Evolutionary conservation across 2,113 vertebrate species (phyloP).

Genomic region (Prinia subflava): DNA sequence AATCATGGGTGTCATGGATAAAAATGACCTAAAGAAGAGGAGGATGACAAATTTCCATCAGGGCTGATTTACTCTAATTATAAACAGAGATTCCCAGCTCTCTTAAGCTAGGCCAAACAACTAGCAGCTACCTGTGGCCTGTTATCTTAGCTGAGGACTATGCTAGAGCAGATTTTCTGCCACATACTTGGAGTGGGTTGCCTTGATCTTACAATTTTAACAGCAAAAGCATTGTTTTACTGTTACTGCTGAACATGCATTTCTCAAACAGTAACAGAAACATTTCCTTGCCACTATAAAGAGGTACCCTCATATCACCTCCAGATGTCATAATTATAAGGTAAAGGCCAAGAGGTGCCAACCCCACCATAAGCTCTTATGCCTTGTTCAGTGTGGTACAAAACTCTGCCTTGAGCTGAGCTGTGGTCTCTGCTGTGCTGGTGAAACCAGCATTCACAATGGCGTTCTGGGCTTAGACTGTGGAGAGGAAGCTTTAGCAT

Average conservation of each 20-base stretch:
- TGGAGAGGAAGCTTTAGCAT: not conserved
- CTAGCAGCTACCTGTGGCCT: not conserved
- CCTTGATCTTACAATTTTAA: not conserved
- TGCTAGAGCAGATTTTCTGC: not conserved
- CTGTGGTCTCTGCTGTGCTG: not conserved
- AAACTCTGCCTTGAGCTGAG: not conserved
- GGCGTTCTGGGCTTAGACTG: not conserved
- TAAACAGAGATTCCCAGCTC: not conserved
- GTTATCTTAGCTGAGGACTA: not conserved
- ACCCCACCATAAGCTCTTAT: not conserved
- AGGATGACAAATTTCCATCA: not conserved
- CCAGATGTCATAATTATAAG: not conserved
- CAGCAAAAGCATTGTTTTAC: not conserved
- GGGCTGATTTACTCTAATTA: not conserved
- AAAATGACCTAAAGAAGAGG: not conserved
- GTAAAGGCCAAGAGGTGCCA: not conserved
- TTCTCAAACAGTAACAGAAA: not conserved
- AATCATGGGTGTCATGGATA: conserved; percentile 13
- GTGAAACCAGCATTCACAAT: not conserved
- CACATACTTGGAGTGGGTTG: not conserved
- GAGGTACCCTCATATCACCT: not conserved
- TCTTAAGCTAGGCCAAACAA: not conserved
- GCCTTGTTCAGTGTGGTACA: not conserved
- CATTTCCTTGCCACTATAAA: not conserved
- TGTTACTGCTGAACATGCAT: not conserved